These are phyloP conservation scores for Cercopithecus hamlyni DNA, from an alignment of 2,797 vertebrate genomes.

Conservation along the genomic window DNA sequence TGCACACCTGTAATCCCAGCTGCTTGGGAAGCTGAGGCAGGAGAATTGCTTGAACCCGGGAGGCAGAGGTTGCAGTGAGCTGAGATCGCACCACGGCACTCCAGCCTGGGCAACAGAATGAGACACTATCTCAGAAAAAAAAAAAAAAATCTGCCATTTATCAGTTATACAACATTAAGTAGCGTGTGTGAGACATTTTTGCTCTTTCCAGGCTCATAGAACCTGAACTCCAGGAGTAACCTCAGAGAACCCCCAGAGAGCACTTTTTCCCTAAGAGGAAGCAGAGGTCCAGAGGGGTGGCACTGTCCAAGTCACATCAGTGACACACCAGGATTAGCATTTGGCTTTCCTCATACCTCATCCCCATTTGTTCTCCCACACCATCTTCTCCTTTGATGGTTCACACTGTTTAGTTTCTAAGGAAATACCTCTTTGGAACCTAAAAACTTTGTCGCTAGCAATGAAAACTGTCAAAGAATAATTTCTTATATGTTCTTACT, in stretches of 20 bases:
- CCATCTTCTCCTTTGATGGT: background rate
- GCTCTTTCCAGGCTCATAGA: background rate
- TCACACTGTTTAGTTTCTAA: background rate
- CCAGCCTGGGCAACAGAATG: background rate
- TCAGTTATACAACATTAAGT: background rate
- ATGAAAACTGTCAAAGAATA: background rate
- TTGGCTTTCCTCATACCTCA: background rate
- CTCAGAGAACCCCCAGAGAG: background rate
- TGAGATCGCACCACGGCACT: background rate
- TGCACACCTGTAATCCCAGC: background rate
- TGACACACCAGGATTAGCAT: background rate
- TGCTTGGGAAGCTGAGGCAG: background rate
- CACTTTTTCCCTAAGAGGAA: background rate
- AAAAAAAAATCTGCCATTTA: background rate
- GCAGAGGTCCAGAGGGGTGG: background rate
- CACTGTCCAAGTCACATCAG: background rate
- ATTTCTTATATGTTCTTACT: background rate
- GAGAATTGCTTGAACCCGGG: background rate
- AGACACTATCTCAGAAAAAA: background rate
- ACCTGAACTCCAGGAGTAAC: background rate
- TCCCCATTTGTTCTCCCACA: background rate
- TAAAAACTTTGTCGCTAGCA: background rate
- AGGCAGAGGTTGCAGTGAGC: background rate
- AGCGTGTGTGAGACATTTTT: background rate
- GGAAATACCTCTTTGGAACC: background rate